Evolutionary conservation across 2,888 invertebrate species (phyloP), one percentile per base, ranked within the genome.

Genomic region (Ligdia adustata): DNA sequence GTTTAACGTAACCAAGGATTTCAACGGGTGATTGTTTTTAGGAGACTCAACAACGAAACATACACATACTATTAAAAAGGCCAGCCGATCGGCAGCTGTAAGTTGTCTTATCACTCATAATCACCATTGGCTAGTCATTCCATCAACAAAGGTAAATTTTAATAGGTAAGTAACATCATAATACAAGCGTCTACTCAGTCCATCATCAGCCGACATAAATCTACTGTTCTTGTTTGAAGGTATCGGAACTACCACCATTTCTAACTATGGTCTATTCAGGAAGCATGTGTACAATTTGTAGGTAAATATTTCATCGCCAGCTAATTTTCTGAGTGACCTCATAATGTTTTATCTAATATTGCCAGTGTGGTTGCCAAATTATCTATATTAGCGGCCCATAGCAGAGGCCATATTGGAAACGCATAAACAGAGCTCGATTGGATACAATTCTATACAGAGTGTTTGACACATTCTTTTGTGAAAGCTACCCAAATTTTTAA

Each of bases 331-430:
- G 13, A 32, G 18, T 45, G 38, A 38, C 45, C 38, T 38, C 38
- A 27, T 45, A 33, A 33, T 18, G 26, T 24, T 18, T n/a, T 32
- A 32, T 20, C 32, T 33, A 45, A 45, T 39, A 45, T 45, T 13
- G 38, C 38, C 11, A 16, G 24, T 31, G 14, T 32, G 5, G 38
- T 27, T 32, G 45, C 38, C 38, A 45, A 45, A 45, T 45, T 26
- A 44, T 37, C 35, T 32, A 7, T 26, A 29, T 35, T 29, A 43
- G 29, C 9, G 18, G 14, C 20, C 26, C 14, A 9, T 43, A 28
- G 15, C 11, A 7, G 15, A 7, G 15, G 37, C 24, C 12, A 31
- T 44, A 43, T 37, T 44, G 35, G 24, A 22, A 27, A 28, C 34
- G 15, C 11, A 34, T 24, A 34, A 27, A 33, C 27, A 18, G 24